Evolutionary conservation across 2,888 invertebrate species (phyloP).

Genomic region (Muschampia plurimacula): DNA sequence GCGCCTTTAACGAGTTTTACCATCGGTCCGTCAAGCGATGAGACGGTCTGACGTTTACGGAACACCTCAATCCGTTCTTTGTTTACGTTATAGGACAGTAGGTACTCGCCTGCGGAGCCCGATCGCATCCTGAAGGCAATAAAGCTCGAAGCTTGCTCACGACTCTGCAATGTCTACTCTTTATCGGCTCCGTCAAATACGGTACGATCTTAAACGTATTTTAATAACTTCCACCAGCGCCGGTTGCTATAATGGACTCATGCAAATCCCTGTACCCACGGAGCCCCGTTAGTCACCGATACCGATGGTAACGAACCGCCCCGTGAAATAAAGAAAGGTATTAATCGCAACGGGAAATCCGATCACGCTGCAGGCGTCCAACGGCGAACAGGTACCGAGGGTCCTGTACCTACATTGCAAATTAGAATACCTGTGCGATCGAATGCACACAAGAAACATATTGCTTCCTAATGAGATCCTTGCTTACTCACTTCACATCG

Average conservation of each 20-base stretch:
- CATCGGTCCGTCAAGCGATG: constrained; percentile 58
- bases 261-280: constrained; percentile 75
- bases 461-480: constrained; percentile 40
- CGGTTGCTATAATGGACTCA: constrained; percentile 76
- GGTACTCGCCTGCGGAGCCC: constrained; percentile 59
- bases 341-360: constrained; percentile 79
- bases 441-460: constrained; percentile 51
- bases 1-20: constrained; percentile 69
- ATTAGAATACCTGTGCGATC: constrained; percentile 54
- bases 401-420: constrained; percentile 55
- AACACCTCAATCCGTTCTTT: constrained; percentile 76
- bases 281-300: constrained; percentile 74
- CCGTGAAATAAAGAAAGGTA: constrained; percentile 79
- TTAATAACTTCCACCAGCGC: constrained; percentile 78
- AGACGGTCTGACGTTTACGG: constrained; percentile 51
- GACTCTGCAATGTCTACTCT: constrained; percentile 77
- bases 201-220: constrained; percentile 79
- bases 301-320: constrained; percentile 72
- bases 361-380: constrained; percentile 66
- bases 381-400: constrained; percentile 54
- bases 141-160: constrained; percentile 79
- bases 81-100: constrained; percentile 66
- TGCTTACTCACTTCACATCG: constrained; percentile 25
- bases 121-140: constrained; percentile 79
- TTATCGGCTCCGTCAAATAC: constrained; percentile 76